Conservation (phyloP, 2,797 vertebrate species). For the Coranthus polyacanthus region DNA sequence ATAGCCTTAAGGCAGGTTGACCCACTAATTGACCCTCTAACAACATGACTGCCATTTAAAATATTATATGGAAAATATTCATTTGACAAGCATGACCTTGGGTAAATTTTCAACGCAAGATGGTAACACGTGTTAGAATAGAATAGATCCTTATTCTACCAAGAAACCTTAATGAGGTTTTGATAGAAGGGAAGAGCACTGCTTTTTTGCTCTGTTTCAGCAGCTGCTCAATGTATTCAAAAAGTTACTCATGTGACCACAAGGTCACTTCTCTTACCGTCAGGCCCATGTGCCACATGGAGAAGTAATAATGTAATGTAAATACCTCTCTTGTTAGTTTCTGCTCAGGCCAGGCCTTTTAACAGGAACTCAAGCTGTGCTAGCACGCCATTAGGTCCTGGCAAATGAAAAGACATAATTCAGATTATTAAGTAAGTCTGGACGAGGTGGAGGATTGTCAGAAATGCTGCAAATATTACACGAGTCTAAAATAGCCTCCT, state of each 20-base stretch:
- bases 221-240: constrained; percentile 65
- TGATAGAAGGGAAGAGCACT: not conserved
- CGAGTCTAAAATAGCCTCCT: constrained; percentile 46
- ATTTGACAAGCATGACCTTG: too few relatives aligned
- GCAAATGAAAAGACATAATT: constrained; percentile 72
- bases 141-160: not conserved
- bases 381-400: constrained; percentile 64
- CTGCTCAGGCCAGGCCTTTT: constrained; percentile 58
- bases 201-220: constrained; percentile 5
- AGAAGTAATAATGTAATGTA: constrained; percentile 61
- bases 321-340: constrained; percentile 74
- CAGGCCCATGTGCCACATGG: constrained; percentile 64
- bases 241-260: constrained; percentile 48
- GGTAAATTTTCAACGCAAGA: not conserved
- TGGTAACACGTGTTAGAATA: not conserved
- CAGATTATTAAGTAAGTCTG: constrained; percentile 68
- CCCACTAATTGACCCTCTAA: too few relatives aligned
- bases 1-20: too few relatives aligned
- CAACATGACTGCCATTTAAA: too few relatives aligned
- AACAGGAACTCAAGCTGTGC: constrained; percentile 77
- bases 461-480: constrained; percentile 66
- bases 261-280: constrained; percentile 52
- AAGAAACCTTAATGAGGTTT: not conserved
- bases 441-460: constrained; percentile 58
- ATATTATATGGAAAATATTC: too few relatives aligned